phyloP scores from a whole-genome alignment of 2,888 invertebrate genomes.

The Aricia artaxerxes region DNA sequence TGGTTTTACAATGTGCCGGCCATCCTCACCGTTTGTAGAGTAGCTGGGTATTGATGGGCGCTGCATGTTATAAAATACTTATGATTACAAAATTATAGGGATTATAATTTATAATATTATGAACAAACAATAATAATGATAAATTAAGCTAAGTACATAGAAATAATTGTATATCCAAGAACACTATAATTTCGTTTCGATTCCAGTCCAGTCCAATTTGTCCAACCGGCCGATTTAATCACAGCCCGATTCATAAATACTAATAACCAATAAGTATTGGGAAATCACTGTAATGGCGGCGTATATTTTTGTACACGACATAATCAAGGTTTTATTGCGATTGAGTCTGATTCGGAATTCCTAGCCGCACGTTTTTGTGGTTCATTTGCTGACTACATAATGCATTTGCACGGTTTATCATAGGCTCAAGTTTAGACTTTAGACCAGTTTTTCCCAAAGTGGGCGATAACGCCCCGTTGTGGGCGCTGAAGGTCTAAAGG shows the following conservation, averaged over 20 bases:
- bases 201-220: not conserved
- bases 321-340: constrained; percentile 11
- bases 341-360: not conserved
- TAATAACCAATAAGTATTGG: constrained; percentile 17
- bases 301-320: not conserved
- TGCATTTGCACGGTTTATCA: not conserved
- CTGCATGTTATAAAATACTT: no score
- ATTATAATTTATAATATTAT: not conserved
- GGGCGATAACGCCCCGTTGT: no score
- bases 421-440: not conserved
- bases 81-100: not conserved
- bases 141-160: not conserved
- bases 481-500: no score
- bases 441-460: no score
- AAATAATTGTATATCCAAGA: not conserved
- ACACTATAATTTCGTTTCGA: constrained; percentile 3
- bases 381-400: not conserved
- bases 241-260: not conserved
- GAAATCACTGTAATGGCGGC: not conserved
- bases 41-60: no score
- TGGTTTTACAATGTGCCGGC: no score
- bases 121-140: not conserved
- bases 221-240: not conserved
- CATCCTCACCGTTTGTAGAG: no score
- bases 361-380: not conserved